Conservation (phyloP, 2,797 vertebrate genomes). For the Graptemys geographica region DNA sequence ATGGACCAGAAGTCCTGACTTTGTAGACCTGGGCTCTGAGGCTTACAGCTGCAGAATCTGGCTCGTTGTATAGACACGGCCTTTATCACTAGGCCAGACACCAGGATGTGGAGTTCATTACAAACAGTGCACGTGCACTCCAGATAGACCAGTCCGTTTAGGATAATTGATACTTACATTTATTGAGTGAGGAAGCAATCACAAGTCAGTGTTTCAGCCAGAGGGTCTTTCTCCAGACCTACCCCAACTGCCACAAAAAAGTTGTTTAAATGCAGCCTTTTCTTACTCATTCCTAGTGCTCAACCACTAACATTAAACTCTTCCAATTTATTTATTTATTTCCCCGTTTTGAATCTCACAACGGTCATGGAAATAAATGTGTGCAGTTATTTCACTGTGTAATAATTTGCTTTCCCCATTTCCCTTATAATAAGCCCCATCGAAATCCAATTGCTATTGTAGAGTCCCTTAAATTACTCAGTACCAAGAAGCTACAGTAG, state of each 20-base stretch:
- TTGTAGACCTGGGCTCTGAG: too few relatives aligned
- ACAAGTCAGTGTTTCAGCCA: conserved; percentile 1
- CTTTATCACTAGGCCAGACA: too few relatives aligned
- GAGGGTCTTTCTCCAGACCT: neutral
- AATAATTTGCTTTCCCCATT: neutral
- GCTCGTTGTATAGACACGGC: too few relatives aligned
- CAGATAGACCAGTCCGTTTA: neutral
- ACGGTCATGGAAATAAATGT: conserved; percentile 16
- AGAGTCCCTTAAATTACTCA: neutral
- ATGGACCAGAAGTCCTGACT: neutral
- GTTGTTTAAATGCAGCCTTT: neutral
- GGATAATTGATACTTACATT: neutral
- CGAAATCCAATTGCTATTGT: neutral
- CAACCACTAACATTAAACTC: neutral
- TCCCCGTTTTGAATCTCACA: neutral
- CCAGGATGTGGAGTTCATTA: neutral
- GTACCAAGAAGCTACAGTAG: neutral
- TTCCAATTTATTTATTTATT: neutral
- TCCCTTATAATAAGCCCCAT: neutral
- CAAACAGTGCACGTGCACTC: neutral
- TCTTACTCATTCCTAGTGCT: neutral
- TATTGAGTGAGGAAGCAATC: neutral
- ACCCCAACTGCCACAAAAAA: neutral
- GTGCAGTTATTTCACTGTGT: neutral
- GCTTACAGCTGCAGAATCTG: too few relatives aligned